Evolutionary conservation across 2,113 vertebrate species (phyloP), one percentile per base, ranked within the genome.

Genomic region (Coregonus clupeaformis): DNA sequence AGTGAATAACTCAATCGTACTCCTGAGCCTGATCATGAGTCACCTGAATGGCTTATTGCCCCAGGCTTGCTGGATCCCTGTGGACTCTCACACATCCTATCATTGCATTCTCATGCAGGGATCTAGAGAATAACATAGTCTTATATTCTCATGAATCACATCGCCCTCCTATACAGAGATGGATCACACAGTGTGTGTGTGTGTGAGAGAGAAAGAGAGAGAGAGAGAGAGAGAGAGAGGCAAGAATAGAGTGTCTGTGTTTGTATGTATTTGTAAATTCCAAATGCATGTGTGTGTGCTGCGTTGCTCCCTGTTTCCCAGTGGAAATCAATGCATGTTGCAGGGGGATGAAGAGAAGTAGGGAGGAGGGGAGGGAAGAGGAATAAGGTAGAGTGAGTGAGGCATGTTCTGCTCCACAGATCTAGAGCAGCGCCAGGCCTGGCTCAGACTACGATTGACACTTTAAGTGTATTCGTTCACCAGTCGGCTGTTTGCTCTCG

Each of bases 361-460:
- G 13, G 36, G 52, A 69, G 30, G 59, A 42, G 69, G 52, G 52
- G 69, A 36, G 13, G 32, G 55, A 62, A 14, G 62, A n/a, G 63
- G 7, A 72, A 27, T 64, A 60, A 14, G 16, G 49, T 14, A 52
- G 29, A 62, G 66, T 7, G 4, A 32, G 32, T 12, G 49, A 36
- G 52, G 22, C 30, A 9, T 14, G 68, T 71, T 75, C 30, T 75
- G 60, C 68, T 64, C 63, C n/a, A 63, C 62, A 72, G 73, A 49
- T 60, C 47, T 71, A 27, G 3, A 52, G 16, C 16, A 52, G 49
- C 3, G 16, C 49, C 74, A 45, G 24, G 30, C 36, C 57, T 59
- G 62, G 59, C 30, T 66, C 67, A 55, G 67, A 81, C 60, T 24
- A 68, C 25, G 79, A 71, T 77, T 81, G 77, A 79, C 73, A 71